These are phyloP conservation scores for Drosophila birchii DNA, from an alignment of 2,888 invertebrate genomes.

Conservation along the genomic window DNA sequence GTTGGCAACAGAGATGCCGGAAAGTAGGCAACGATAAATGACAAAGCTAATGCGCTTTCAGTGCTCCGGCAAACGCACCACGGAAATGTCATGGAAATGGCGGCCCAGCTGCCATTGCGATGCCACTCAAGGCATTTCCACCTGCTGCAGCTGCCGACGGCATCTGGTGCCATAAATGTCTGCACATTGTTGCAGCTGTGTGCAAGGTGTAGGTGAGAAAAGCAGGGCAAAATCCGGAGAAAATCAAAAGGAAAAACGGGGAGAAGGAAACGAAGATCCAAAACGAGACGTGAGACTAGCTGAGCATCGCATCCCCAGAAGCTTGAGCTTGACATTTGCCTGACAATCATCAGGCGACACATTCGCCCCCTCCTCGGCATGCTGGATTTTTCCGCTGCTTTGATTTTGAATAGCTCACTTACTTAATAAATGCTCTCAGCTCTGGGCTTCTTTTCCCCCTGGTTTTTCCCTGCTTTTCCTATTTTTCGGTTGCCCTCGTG, in stretches of 20 bases:
- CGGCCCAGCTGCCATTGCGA: conserved; percentile 33
- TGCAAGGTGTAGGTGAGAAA: conserved; percentile 10
- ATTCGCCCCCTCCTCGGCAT: conserved; percentile 36
- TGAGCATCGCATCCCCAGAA: conserved; percentile 25
- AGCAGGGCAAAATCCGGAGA: background rate
- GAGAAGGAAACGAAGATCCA: background rate
- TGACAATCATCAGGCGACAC: conserved; percentile 60
- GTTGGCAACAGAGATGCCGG: conserved; percentile 36
- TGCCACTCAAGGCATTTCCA: conserved; percentile 61
- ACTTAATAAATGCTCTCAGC: conserved; percentile 69
- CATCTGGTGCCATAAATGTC: conserved; percentile 72
- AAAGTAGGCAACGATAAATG: conserved; percentile 60
- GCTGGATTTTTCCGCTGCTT: conserved; percentile 68
- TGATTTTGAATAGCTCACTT: conserved; percentile 75
- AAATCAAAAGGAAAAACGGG: background rate
- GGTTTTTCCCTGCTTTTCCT: no score
- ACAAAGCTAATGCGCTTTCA: conserved; percentile 63
- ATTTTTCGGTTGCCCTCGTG: conserved; percentile 1
- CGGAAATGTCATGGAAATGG: conserved; percentile 63
- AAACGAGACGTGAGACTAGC: conserved; percentile 33
- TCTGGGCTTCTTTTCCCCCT: background rate
- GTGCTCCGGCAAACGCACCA: conserved; percentile 48
- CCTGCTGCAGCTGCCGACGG: conserved; percentile 63
- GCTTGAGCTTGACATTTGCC: conserved; percentile 49
- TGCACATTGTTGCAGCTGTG: conserved; percentile 68